Conservation (phyloP, 2,888 invertebrate species). For the Conistra vaccinii region DNA sequence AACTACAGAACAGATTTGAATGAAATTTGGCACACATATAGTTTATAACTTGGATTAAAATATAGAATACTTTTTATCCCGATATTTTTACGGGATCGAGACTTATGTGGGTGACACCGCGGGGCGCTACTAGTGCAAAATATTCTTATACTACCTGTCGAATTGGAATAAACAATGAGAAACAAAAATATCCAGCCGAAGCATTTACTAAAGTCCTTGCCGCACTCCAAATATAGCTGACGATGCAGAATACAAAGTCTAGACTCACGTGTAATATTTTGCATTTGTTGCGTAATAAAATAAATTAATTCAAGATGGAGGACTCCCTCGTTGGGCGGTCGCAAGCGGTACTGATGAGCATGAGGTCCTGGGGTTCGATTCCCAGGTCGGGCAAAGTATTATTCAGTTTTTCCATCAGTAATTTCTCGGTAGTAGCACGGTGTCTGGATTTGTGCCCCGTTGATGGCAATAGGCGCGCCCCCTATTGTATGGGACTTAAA, state of each 20-base stretch:
- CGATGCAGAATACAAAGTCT: conserved; percentile 29
- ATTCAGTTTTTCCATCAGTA: neutral
- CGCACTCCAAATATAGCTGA: conserved; percentile 23
- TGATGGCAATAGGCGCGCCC: neutral
- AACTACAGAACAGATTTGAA: no score
- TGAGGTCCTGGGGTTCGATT: no score
- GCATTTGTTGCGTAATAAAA: conserved; percentile 45
- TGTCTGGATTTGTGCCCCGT: no score
- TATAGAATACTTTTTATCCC: no score
- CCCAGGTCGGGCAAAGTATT: neutral
- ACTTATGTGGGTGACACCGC: no score
- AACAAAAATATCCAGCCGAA: conserved; percentile 34
- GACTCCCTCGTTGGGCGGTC: no score
- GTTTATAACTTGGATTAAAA: no score
- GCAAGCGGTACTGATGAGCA: neutral
- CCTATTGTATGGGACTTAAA: neutral
- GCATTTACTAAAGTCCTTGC: conserved; percentile 46
- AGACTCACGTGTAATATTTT: conserved; percentile 36
- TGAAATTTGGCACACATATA: no score
- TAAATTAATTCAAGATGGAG: neutral
- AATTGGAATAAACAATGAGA: conserved; percentile 26
- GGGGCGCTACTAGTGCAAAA: neutral
- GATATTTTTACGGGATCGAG: no score
- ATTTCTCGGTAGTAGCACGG: neutral
- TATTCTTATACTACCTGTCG: neutral